Percentiles rank a stretch among this genome's conserved stretches.
Conservation (phyloP, 2,113 vertebrate species). For the Pollimyrus isidori region DNA sequence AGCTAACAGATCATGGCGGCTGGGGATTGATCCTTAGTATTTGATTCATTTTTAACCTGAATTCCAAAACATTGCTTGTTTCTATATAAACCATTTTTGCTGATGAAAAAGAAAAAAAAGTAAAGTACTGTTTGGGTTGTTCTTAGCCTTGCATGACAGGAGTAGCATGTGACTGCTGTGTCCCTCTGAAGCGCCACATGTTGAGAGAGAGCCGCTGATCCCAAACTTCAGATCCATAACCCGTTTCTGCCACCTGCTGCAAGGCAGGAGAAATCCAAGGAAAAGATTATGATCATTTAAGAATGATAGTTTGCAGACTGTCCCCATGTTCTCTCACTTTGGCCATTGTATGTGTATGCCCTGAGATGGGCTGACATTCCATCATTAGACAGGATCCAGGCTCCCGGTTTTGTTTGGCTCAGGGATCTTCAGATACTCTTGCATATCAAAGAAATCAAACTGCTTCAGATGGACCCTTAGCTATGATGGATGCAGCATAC, state of each 20-base stretch:
- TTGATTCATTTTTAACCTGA: slow-evolving; percentile 62
- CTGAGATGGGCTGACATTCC: neutral
- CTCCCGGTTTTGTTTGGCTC: neutral
- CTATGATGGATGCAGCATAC: neutral
- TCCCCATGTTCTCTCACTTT: neutral
- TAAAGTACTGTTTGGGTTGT: slow-evolving; percentile 35
- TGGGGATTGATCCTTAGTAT: slow-evolving; percentile 45
- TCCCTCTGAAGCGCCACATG: neutral
- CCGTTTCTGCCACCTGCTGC: neutral
- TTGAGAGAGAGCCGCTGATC: neutral
- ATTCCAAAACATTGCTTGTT: slow-evolving; percentile 60
- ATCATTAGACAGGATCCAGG: neutral
- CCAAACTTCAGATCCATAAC: neutral
- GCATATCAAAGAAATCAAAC: neutral
- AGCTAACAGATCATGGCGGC: slow-evolving; percentile 33
- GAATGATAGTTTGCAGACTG: neutral
- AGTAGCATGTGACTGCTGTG: neutral
- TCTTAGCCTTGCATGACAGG: neutral
- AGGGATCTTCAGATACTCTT: neutral
- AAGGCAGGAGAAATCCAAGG: neutral
- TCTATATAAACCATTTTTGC: slow-evolving; percentile 70
- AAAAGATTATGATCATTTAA: neutral
- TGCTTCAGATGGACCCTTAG: neutral
- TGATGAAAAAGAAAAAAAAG: slow-evolving; percentile 42
- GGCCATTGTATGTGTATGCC: neutral